Evolutionary conservation across 2,113 vertebrate species (phyloP).

Genomic region (Prionailurus viverrinus): DNA sequence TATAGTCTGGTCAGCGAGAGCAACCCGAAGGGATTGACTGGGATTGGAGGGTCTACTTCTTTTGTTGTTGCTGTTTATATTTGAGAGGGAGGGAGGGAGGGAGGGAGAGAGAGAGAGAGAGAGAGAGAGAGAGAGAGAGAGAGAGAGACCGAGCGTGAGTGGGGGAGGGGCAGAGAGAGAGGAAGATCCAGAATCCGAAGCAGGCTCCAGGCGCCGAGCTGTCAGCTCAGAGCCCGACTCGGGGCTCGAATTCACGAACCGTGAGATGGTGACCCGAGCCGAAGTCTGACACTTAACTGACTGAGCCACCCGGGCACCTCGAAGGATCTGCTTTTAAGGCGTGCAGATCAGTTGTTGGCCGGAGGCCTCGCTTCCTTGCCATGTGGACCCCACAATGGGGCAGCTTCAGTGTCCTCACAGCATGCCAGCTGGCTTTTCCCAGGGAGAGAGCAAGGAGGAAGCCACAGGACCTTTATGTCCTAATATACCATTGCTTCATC

Average conservation of each 20-base stretch:
- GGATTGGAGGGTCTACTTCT: neutral
- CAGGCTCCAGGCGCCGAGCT: neutral
- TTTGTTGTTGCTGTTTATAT: neutral
- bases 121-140: neutral
- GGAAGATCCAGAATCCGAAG: neutral
- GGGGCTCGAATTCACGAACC: neutral
- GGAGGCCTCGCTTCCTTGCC: neutral
- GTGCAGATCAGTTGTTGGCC: neutral
- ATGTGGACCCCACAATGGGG: accelerated
- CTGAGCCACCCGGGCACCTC: neutral
- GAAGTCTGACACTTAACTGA: neutral
- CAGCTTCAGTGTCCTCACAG: neutral
- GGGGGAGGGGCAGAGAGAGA: neutral
- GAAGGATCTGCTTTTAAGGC: neutral
- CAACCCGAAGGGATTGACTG: too few species aligned
- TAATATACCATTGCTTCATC: too few species aligned
- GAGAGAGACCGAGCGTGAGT: neutral
- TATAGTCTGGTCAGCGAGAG: too few species aligned
- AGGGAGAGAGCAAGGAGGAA: neutral
- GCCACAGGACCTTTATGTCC: neutral
- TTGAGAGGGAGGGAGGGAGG: neutral
- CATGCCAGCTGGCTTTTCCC: neutral
- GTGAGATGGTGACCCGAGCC: neutral
- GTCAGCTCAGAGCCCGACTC: neutral
- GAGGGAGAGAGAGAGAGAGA: neutral